Evolutionary conservation across 2,797 vertebrate species (phyloP).

Genomic region (Adelosebastes latens): DNA sequence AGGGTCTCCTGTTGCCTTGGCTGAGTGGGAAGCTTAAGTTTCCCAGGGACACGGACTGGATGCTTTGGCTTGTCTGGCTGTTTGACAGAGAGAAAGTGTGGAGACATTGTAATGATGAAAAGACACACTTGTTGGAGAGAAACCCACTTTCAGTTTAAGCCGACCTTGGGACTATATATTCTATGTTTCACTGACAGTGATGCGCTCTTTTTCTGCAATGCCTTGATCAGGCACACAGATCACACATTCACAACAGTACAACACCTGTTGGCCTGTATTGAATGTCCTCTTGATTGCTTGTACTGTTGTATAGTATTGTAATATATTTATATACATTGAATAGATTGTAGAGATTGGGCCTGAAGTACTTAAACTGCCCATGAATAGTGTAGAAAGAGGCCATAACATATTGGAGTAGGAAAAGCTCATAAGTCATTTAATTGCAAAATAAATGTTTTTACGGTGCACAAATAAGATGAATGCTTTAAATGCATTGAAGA

Average conservation of each 20-base stretch:
- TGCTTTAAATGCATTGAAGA: not conserved
- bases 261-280: not conserved
- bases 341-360: not conserved
- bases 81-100: constrained; percentile 25
- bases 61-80: constrained; percentile 18
- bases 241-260: not conserved
- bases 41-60: constrained; percentile 8
- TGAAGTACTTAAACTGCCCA: too few species aligned
- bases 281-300: not conserved
- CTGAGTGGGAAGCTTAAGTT: constrained; percentile 11
- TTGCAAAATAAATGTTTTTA: not conserved
- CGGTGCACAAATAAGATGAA: not conserved
- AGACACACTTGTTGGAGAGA: not conserved
- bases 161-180: not conserved
- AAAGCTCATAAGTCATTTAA: not conserved
- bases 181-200: not conserved
- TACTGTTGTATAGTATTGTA: too few species aligned
- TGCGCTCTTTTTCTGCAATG: not conserved
- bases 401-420: too few species aligned
- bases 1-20: constrained; percentile 45
- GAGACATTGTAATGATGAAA: not conserved
- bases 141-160: not conserved
- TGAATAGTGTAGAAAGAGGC: too few species aligned
- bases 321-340: not conserved
- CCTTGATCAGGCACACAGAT: not conserved